These are phyloP conservation scores for Vidua chalybeata DNA, from an alignment of 2,113 vertebrate species.

Conservation along the genomic window DNA sequence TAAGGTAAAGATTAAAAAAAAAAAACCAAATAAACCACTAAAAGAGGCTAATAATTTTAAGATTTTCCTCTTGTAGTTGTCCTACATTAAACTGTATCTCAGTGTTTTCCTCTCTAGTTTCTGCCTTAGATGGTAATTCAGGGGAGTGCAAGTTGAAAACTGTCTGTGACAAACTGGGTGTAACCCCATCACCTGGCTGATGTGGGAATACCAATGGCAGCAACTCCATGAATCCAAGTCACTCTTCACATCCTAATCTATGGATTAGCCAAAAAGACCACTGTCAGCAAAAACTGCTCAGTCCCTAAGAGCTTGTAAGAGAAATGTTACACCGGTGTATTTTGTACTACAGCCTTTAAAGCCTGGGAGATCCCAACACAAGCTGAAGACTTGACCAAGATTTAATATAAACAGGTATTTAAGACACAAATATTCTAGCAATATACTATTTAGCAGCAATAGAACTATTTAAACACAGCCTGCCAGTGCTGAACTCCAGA, in stretches of 20 bases:
- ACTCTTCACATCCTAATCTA: slow-evolving; percentile 31
- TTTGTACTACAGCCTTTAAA: slow-evolving; percentile 5
- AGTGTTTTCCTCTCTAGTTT: neutral
- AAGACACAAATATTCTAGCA: neutral
- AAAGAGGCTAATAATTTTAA: neutral
- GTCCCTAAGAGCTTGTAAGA: neutral
- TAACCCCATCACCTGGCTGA: slow-evolving; percentile 58
- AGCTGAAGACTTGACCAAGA: neutral
- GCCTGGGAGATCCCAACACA: neutral
- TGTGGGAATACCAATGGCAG: slow-evolving; percentile 10
- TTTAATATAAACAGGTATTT: neutral
- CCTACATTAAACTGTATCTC: neutral
- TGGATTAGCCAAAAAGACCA: slow-evolving; percentile 4
- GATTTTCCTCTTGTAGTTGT: neutral
- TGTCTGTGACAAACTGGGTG: neutral
- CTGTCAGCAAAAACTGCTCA: neutral
- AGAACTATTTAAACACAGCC: neutral
- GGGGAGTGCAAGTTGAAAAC: neutral
- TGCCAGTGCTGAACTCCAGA: neutral
- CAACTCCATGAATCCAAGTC: neutral
- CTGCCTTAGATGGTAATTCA: neutral
- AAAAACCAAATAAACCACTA: neutral
- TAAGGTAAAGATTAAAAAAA: neutral
- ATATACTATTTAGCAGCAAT: neutral
- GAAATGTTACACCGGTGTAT: neutral